These are phyloP conservation scores for Sialia sialis DNA, from an alignment of 2,113 vertebrate species.

Conservation along the genomic window DNA sequence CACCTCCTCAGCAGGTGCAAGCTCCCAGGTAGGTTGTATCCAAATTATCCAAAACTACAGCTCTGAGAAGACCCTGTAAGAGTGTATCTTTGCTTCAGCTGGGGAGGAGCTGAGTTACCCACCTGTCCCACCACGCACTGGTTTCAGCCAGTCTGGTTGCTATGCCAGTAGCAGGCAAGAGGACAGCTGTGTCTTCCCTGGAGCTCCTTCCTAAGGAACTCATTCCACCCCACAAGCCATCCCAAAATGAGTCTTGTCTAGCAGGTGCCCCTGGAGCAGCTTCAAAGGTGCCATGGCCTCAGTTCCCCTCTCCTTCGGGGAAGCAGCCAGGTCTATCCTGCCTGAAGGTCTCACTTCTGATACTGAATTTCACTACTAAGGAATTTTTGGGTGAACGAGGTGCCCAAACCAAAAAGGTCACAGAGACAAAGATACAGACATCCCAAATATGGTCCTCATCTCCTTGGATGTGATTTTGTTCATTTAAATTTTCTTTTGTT, in stretches of 20 bases:
- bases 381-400: not conserved
- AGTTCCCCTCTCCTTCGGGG: fast-evolving
- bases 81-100: not conserved
- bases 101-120: not conserved
- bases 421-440: not conserved
- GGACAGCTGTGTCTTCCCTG: not conserved
- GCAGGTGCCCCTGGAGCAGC: not conserved
- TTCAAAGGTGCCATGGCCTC: not conserved
- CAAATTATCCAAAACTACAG: not conserved
- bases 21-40: not conserved
- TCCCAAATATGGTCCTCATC: not conserved
- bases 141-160: not conserved
- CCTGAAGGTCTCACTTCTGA: not conserved
- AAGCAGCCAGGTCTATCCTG: not conserved
- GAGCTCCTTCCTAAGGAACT: not conserved
- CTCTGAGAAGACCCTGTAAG: not conserved
- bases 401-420: not conserved
- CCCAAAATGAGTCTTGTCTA: not conserved
- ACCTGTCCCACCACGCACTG: fast-evolving
- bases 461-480: not conserved
- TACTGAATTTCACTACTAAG: not conserved
- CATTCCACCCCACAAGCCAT: not conserved
- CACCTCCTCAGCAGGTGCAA: not conserved
- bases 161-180: fast-evolving
- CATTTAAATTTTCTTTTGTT: not conserved